phyloP scores from a whole-genome alignment of 2,888 invertebrate genomes.

The Drosophila prolongata region DNA sequence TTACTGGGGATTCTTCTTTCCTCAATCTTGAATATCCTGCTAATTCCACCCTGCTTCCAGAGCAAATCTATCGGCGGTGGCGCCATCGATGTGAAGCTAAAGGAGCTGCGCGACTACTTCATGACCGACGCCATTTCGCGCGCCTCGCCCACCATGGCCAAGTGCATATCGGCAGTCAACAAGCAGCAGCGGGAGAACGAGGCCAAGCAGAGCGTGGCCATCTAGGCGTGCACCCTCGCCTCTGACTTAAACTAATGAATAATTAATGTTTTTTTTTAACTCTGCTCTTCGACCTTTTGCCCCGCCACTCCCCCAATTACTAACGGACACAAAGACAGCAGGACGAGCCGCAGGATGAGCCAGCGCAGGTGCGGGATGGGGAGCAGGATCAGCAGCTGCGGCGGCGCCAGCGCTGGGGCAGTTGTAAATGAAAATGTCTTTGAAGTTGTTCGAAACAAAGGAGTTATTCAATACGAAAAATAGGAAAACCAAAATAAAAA shows the following conservation, averaged over 20 bases:
- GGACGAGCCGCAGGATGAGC: slow-evolving; percentile 24
- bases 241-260: slow-evolving; percentile 67
- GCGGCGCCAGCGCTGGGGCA: slow-evolving; percentile 27
- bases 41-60: slow-evolving; percentile 55
- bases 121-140: slow-evolving; percentile 99
- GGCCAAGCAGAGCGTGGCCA: slow-evolving; percentile 69
- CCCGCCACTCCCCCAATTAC: slow-evolving; percentile 7
- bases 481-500: slow-evolving; percentile 67
- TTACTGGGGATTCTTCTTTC: slow-evolving; percentile 80
- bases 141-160: slow-evolving; percentile 99
- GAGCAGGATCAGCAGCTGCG: slow-evolving; percentile 15
- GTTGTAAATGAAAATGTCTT: slow-evolving; percentile 55
- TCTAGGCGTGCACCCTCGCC: slow-evolving; percentile 43
- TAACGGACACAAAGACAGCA: slow-evolving; percentile 16
- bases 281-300: slow-evolving; percentile 49
- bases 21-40: no score
- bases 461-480: slow-evolving; percentile 60
- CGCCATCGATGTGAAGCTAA: slow-evolving; percentile 89
- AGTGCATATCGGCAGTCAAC: slow-evolving; percentile 95
- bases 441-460: slow-evolving; percentile 64
- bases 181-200: slow-evolving; percentile 85
- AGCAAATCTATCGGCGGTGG: slow-evolving; percentile 85
- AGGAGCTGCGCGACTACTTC: slow-evolving; percentile 92
- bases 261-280: slow-evolving; percentile 61
- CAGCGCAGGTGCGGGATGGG: slow-evolving; percentile 14